Conservation (phyloP, 30 jellyfish, hydroid and myxozoan species). For the Rhopilema esculentum region DNA sequence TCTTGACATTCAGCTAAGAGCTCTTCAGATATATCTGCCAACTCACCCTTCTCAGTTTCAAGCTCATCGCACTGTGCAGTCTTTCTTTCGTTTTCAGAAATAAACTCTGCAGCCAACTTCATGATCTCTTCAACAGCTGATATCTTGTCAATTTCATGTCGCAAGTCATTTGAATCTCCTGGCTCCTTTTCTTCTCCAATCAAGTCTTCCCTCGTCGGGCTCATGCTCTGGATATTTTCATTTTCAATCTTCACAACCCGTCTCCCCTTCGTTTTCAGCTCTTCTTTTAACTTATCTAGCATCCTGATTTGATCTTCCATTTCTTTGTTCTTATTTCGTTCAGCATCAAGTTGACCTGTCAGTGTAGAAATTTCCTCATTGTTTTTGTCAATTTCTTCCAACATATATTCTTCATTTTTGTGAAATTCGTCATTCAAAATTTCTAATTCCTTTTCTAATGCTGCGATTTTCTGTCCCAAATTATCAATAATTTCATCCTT, state of each 20-base stretch:
- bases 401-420: not conserved
- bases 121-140: conserved; percentile 58
- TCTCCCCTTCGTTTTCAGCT: conserved; percentile 43
- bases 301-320: conserved; percentile 6
- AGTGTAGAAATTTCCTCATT: not conserved
- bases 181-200: not conserved
- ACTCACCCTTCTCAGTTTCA: conserved; percentile 38
- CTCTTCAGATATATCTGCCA: conserved; percentile 43
- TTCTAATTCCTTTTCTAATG: conserved; percentile 1
- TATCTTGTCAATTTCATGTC: conserved; percentile 58
- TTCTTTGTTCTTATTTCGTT: not conserved
- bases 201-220: conserved; percentile 9
- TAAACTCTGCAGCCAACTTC: conserved; percentile 68
- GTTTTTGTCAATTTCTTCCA: not conserved
- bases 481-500: conserved; percentile 10
- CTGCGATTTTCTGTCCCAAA: conserved; percentile 6
- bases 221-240: conserved; percentile 8
- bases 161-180: conserved; percentile 14
- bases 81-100: conserved; percentile 46
- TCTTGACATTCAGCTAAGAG: conserved; percentile 36
- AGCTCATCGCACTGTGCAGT: conserved; percentile 10
- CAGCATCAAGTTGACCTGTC: conserved; percentile 7
- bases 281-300: conserved; percentile 43
- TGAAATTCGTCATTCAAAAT: not conserved
- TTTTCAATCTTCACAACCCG: conserved; percentile 30